These are phyloP conservation scores for Trididemnum nubilum DNA, from an alignment of 23 tunicate species.

Conservation along the genomic window DNA sequence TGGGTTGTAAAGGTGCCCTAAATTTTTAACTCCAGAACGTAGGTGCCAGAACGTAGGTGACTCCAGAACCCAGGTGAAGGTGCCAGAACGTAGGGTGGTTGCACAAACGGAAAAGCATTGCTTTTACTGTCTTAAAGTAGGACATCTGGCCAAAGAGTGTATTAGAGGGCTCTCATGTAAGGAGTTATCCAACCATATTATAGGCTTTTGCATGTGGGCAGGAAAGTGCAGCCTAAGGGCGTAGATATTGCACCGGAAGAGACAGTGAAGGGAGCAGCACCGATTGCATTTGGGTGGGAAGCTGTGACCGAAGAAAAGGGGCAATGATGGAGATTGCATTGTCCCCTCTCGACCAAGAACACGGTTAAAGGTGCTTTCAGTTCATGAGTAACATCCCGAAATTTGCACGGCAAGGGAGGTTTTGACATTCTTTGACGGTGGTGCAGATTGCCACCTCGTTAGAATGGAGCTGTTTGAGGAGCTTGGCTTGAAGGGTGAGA, in stretches of 20 bases:
- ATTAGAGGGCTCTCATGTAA: background rate
- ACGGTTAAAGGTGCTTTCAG: background rate
- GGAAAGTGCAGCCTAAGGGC: background rate
- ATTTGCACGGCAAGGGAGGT: background rate
- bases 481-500: background rate
- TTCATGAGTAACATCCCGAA: background rate
- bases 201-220: background rate
- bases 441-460: background rate
- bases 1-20: background rate
- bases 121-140: background rate
- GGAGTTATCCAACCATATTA: background rate
- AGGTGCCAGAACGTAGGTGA: too few species aligned
- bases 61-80: too few species aligned
- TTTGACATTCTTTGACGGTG: background rate
- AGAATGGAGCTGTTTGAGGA: slow-evolving; percentile 1
- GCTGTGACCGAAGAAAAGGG: background rate
- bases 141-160: background rate
- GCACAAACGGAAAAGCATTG: background rate
- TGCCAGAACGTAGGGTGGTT: background rate
- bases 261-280: background rate
- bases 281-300: background rate
- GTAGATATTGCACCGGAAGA: background rate
- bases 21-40: background rate
- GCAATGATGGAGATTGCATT: background rate
- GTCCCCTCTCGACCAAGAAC: background rate